phyloP scores from a whole-genome alignment of 2,888 invertebrate species.

The Silvanus unidentatus region DNA sequence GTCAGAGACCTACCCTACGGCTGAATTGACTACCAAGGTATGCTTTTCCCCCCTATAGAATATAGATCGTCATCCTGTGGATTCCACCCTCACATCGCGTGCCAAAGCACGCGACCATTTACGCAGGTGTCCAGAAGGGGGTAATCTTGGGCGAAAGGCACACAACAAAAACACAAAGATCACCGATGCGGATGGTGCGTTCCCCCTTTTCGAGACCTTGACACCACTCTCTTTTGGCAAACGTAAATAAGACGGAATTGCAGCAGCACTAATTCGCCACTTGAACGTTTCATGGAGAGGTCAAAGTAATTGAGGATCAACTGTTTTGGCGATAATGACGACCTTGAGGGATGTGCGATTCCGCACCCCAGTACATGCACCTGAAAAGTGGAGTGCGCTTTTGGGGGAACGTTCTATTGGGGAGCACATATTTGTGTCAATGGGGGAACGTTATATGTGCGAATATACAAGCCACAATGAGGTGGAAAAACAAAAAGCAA shows the following conservation, averaged over 20 bases:
- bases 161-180: neutral
- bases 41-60: too few species aligned
- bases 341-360: neutral
- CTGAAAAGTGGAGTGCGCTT: neutral
- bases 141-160: constrained; percentile 4
- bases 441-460: too few species aligned
- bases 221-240: constrained; percentile 1
- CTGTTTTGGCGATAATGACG: neutral
- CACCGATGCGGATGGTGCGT: neutral
- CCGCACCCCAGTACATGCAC: neutral
- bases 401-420: neutral
- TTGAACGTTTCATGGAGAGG: neutral
- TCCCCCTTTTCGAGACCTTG: constrained; percentile 4
- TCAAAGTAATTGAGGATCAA: neutral
- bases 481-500: too few species aligned
- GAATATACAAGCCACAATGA: too few species aligned
- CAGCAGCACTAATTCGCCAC: too few species aligned
- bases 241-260: neutral
- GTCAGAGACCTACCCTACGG: too few species aligned
- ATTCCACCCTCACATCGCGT: constrained; percentile 5
- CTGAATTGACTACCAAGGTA: too few species aligned
- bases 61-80: too few species aligned
- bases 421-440: too few species aligned
- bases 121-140: constrained; percentile 23
- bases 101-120: constrained; percentile 18